Conservation (phyloP, 1,140 invertebrate genomes). For the Mizuhopecten yessoensis region DNA sequence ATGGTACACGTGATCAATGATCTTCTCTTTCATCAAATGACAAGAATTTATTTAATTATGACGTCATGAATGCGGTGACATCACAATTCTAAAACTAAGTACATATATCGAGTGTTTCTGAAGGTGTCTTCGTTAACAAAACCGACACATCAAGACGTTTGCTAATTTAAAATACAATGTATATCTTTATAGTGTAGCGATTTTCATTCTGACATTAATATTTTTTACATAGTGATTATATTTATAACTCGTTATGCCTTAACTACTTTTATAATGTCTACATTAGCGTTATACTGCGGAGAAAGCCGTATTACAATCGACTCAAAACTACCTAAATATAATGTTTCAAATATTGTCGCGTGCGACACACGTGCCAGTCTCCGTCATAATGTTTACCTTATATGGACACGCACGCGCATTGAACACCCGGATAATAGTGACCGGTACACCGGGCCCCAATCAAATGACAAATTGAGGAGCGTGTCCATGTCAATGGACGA, state of each 20-base stretch:
- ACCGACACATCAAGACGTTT: too few species aligned
- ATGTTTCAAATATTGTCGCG: constrained; percentile 13
- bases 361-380: neutral
- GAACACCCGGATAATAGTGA: constrained; percentile 32
- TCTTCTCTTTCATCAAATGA: too few species aligned
- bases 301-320: neutral
- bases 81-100: neutral
- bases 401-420: neutral
- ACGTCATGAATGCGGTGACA: neutral
- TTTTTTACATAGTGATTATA: neutral
- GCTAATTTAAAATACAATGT: too few species aligned
- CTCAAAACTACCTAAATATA: neutral
- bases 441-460: neutral
- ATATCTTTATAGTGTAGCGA: too few species aligned
- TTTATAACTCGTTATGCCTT: neutral
- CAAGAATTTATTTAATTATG: neutral
- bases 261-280: neutral
- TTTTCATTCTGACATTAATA: too few species aligned
- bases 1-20: too few species aligned
- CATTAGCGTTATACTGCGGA: neutral
- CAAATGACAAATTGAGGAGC: neutral
- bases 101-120: too few species aligned
- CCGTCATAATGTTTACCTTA: constrained; percentile 13
- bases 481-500: neutral
- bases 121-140: too few species aligned